Evolutionary conservation across 2,113 vertebrate species (phyloP).

Genomic region (Perca fluviatilis): DNA sequence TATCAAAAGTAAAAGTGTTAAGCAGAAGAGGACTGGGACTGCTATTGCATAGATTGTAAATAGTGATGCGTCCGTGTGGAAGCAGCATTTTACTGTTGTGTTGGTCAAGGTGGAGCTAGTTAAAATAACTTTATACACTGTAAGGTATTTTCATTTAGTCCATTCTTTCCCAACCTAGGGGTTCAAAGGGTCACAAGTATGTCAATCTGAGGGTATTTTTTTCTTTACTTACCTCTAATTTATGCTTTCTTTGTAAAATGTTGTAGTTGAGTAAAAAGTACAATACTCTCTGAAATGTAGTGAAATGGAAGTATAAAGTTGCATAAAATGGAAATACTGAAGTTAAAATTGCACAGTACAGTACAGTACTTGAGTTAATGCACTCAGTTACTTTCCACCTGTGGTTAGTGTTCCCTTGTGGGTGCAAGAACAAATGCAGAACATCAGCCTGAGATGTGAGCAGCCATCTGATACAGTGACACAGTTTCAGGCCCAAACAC

Average conservation of each 20-base stretch:
- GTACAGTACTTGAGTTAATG: background rate
- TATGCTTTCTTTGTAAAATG: background rate
- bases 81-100: background rate
- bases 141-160: too few relatives aligned
- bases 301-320: background rate
- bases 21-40: background rate
- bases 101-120: background rate
- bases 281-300: background rate
- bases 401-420: background rate
- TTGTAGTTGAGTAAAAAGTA: background rate
- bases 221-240: background rate
- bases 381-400: background rate
- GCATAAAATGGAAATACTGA: background rate
- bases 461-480: background rate
- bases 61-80: background rate
- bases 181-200: background rate
- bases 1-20: background rate
- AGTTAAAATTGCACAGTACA: too few relatives aligned
- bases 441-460: constrained; percentile 25
- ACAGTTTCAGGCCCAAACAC: background rate
- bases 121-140: too few relatives aligned
- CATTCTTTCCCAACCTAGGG: background rate
- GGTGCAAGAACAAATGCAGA: background rate
- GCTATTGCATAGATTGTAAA: background rate
- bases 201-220: background rate